Evolutionary conservation across 2,888 invertebrate species (phyloP), one percentile per base, ranked within the genome.

Genomic region (Stenchaetothrips biformis): DNA sequence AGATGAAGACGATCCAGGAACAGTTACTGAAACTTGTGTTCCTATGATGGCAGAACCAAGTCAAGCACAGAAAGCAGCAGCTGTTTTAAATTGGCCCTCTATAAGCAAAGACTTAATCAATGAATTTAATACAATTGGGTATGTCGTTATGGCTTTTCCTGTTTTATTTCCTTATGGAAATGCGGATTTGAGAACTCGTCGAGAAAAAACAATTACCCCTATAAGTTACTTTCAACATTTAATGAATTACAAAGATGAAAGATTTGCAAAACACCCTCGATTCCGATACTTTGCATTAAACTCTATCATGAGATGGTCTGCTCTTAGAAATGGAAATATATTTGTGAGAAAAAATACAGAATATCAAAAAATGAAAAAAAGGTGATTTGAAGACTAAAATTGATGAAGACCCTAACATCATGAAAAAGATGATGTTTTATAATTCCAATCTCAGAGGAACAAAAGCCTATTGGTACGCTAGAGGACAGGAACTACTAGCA

Each of bases 371-470:
- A 37, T 37, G 37, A 37, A 37, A 37, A n/a, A 37, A 37, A 4
- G 4, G 37, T 37, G 37, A 37, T 4, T 37, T 37, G 37, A 37
- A 37, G 37, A 4, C 37, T 9, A 77, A 79, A 62, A 53, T 82
- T 7, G 11, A 27, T 21, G 25, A 79, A 9, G n/a, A 81, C 37
- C 81, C 81, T n/a, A 47, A 21, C 1, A 48, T 82, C 7, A 27
- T 78, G 18, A 79, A 77, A 13, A 74, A 79, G 37, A 77, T 82
- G 11, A 82, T 82, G 81, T 80, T 78, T 79, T 82, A 79, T 77
- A 48, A 74, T 7, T 77, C 81, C 25, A 80, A 80, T n/a, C 7
- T 82, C 18, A 59, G 82, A 77, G 81, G 81, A 6, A 82, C 82
- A 21, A 81, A 79, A 78, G 78, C 81, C 48, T 81, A 78, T 47